phyloP scores from a whole-genome alignment of 2,113 vertebrate genomes.

The Chunga burmeisteri region DNA sequence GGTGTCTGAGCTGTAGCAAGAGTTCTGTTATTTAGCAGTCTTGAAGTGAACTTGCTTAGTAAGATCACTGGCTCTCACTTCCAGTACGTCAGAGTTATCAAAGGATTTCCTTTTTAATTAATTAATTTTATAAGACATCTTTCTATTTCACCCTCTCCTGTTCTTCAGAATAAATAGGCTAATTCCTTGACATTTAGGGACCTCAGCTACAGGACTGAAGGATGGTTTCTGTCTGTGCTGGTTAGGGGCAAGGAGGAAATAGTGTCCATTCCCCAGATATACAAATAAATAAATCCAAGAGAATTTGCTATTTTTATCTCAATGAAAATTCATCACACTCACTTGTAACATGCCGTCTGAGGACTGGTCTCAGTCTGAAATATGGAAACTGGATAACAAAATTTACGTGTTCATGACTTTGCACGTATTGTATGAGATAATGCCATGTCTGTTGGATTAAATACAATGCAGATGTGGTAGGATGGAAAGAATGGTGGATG shows the following conservation, averaged over 20 bases:
- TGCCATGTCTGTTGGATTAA: not conserved
- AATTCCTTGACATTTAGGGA: not conserved
- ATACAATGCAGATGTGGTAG: not conserved
- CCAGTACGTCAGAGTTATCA: not conserved
- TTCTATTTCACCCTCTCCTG: not conserved
- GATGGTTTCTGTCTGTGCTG: not conserved
- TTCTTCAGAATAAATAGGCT: not conserved
- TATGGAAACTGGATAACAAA: not conserved
- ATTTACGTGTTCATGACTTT: accelerated
- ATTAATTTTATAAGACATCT: not conserved
- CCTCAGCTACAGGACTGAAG: not conserved
- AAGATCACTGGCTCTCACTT: not conserved
- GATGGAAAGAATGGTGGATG: not conserved
- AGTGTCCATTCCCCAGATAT: too few relatives aligned
- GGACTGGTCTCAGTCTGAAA: not conserved
- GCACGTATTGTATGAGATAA: not conserved
- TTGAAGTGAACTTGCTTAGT: not conserved
- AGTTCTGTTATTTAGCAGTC: not conserved
- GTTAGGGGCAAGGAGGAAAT: not conserved
- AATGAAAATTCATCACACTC: not conserved
- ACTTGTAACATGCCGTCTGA: not conserved
- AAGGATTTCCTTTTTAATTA: not conserved
- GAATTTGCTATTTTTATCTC: not conserved
- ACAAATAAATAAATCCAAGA: not conserved
- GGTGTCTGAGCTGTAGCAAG: not conserved